A percentile compares a stretch with the other conserved stretches of the same genome.
Evolutionary conservation across 1,140 invertebrate genomes (phyloP).

Genomic region (Pseudomyrmex dendroicus): DNA sequence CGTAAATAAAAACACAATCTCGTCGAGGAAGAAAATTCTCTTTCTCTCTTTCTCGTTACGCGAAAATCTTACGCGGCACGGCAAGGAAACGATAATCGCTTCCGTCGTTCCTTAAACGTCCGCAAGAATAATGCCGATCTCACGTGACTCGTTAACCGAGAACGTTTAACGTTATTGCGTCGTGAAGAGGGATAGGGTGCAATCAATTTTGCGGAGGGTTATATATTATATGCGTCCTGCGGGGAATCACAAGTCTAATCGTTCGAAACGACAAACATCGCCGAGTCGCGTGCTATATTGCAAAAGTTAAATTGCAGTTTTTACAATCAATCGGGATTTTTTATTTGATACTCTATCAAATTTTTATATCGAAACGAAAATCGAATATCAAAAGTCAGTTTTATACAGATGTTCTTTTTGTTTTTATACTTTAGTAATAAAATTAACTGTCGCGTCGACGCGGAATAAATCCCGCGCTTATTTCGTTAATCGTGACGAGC

Average conservation of each 20-base stretch:
- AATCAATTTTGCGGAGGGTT: slow-evolving; percentile 37
- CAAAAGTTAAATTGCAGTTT: too few relatives aligned
- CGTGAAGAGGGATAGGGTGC: slow-evolving; percentile 16
- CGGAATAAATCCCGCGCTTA: not conserved
- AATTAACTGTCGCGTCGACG: too few relatives aligned
- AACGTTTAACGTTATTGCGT: slow-evolving; percentile 53
- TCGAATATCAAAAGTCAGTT: too few relatives aligned
- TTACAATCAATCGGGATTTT: too few relatives aligned
- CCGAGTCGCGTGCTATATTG: not conserved
- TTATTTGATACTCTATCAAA: too few relatives aligned
- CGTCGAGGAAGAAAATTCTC: too few relatives aligned
- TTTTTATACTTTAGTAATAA: too few relatives aligned
- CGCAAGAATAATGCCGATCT: slow-evolving; percentile 45
- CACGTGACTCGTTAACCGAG: slow-evolving; percentile 53
- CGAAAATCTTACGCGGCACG: not conserved
- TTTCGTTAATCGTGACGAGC: not conserved
- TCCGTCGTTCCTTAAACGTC: slow-evolving; percentile 18
- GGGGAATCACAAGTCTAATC: slow-evolving; percentile 24
- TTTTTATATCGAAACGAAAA: too few relatives aligned
- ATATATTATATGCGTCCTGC: slow-evolving; percentile 4
- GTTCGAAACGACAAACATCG: slow-evolving; percentile 1
- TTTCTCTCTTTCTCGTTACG: not conserved
- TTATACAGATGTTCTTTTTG: too few relatives aligned
- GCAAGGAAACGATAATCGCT: slow-evolving; percentile 12
- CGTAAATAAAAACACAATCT: slow-evolving; percentile 27